Conservation (phyloP, 2,888 invertebrate genomes). For the Cosmorhoe ocellata region DNA sequence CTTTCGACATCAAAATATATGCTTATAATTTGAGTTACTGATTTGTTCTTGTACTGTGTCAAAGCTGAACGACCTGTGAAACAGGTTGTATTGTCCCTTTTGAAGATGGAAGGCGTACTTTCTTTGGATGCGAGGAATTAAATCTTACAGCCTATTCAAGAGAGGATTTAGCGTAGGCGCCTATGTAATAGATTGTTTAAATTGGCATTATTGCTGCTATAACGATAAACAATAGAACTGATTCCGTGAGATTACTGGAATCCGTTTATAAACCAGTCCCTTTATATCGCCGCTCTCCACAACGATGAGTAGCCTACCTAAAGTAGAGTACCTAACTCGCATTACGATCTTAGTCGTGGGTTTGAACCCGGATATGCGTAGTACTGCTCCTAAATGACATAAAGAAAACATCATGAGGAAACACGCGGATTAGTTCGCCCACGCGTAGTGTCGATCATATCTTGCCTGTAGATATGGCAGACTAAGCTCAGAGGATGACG, state of each 20-base stretch:
- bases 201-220: slow-evolving; percentile 11
- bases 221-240: slow-evolving; percentile 3
- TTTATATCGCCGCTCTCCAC: too few relatives aligned
- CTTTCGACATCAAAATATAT: background rate
- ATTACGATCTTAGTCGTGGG: too few relatives aligned
- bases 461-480: too few relatives aligned
- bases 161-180: background rate
- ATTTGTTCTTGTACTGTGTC: slow-evolving; percentile 3
- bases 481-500: too few relatives aligned
- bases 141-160: slow-evolving; percentile 22
- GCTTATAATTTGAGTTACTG: slow-evolving; percentile 11
- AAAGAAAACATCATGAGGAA: too few relatives aligned
- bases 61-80: slow-evolving; percentile 18
- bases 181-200: slow-evolving; percentile 3
- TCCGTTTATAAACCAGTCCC: too few relatives aligned
- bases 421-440: too few relatives aligned
- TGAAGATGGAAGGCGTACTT: slow-evolving; percentile 21
- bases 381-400: too few relatives aligned
- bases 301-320: too few relatives aligned
- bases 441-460: too few relatives aligned
- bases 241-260: background rate
- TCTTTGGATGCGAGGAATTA: slow-evolving; percentile 25
- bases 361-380: too few relatives aligned
- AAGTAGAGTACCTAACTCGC: too few relatives aligned
- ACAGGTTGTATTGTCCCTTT: slow-evolving; percentile 26